Base-by-base conservation (phyloP, 2,888 invertebrate genomes). In the Dinocampus coccinellae region DNA sequence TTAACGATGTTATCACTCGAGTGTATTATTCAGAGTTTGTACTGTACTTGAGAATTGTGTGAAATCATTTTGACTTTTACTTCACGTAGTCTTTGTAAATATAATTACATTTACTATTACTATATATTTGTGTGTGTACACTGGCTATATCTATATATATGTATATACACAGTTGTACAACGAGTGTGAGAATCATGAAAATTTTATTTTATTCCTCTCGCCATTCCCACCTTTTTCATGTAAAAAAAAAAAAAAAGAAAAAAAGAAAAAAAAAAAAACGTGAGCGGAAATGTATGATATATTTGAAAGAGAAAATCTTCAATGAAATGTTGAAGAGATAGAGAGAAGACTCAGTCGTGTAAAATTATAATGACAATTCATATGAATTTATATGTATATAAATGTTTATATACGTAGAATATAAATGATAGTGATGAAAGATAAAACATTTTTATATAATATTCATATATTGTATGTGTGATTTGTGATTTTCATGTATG, bases 321-420 rank as follows among this genome's bases (percentile, higher is more conserved):
- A 42, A 39, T 47, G 13, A 13, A 26, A 24, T 47, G 42, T 22
- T 47, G 63, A 3, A n/a, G 47, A 24, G 47, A 63, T 63, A 26
- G 63, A 26, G 16, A 47, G 47, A 47, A 63, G 47, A 47, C 24
- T 13, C 16, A 42, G 24, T 58, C 58, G 24, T 61, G 61, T 61
- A 26, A 61, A 61, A 39, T 61, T 36, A 20, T 61, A 61, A 61
- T 61, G 61, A 61, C 36, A 39, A 16, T 16, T 47, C 16, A 47
- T n/a, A 9, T 36, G 55, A 55, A 55, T 55, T 26, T 20, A 29
- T 29, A 29, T 3, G 29, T 29, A 47, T n/a, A 47, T 47, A 16
- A 16, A 47, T 47, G 47, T 47, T 16, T 47, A 47, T 47, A 47
- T 47, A 16, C 1, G 47, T 47, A 16, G 47, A 47, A 47, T 47